Evolutionary conservation across 2,888 invertebrate species (phyloP).

Genomic region (Meghimatium bilineatum): DNA sequence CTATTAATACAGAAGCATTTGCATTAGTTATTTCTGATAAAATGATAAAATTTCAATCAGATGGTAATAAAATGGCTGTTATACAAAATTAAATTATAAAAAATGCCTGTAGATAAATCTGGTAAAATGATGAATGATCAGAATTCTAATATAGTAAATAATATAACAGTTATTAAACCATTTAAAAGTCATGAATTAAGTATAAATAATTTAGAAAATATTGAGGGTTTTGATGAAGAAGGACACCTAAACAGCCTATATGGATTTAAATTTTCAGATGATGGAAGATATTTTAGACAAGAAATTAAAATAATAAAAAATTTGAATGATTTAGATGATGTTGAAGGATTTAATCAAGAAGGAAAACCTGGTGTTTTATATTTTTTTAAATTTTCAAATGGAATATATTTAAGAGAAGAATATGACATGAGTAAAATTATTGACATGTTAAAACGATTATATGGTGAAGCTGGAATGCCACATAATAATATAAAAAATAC

Average conservation of each 20-base stretch:
- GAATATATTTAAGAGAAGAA: slow-evolving; percentile 21
- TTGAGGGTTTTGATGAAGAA: background rate
- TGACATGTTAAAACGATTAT: background rate
- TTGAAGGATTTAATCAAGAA: slow-evolving; percentile 3
- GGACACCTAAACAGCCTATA: background rate
- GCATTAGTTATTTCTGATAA: slow-evolving; percentile 4
- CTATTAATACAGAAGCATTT: background rate
- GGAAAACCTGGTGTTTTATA: slow-evolving; percentile 16
- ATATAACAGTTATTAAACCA: background rate
- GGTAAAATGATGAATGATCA: background rate
- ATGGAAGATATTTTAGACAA: background rate
- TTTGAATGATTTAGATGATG: slow-evolving; percentile 2
- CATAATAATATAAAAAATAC: background rate
- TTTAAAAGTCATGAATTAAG: background rate
- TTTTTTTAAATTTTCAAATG: slow-evolving; percentile 9
- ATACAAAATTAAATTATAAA: background rate
- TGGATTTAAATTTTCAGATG: background rate
- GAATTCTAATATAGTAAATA: background rate
- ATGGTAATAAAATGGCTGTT: slow-evolving; percentile 19
- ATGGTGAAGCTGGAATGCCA: slow-evolving; percentile 14
- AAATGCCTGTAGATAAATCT: background rate
- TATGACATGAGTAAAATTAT: background rate
- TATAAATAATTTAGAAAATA: background rate
- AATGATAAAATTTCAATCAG: slow-evolving; percentile 16
- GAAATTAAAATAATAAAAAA: background rate